Conservation (phyloP, 2,797 vertebrate genomes). For the Melopsittacus undulatus region DNA sequence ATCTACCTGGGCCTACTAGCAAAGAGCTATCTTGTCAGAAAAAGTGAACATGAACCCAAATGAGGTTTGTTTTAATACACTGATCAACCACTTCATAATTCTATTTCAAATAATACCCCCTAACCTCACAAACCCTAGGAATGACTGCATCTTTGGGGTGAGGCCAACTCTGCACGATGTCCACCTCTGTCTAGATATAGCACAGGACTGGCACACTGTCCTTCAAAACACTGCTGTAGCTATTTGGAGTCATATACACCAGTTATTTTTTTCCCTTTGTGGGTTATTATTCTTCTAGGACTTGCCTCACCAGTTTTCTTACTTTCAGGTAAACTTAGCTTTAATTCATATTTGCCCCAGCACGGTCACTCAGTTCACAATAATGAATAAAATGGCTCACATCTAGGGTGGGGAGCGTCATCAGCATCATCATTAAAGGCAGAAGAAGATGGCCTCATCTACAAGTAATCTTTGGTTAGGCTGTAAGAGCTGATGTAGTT, state of each 20-base stretch:
- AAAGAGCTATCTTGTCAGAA: not conserved
- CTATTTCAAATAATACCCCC: not conserved
- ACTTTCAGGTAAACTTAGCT: not conserved
- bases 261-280: not conserved
- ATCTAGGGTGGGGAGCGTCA: not conserved
- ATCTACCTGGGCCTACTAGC: not conserved
- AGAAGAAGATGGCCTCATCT: not conserved
- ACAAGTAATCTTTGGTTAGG: not conserved
- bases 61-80: not conserved
- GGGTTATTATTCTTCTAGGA: not conserved
- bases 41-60: not conserved
- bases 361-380: not conserved
- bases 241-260: not conserved
- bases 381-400: not conserved
- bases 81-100: not conserved
- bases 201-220: not conserved
- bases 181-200: not conserved
- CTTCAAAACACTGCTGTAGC: not conserved
- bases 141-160: not conserved
- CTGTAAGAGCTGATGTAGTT: not conserved
- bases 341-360: not conserved
- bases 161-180: not conserved
- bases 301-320: not conserved
- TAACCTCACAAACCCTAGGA: not conserved
- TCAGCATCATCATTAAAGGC: not conserved